phyloP scores from a whole-genome alignment of 2,797 vertebrate genomes.

The Uromys caudimaculatus region DNA sequence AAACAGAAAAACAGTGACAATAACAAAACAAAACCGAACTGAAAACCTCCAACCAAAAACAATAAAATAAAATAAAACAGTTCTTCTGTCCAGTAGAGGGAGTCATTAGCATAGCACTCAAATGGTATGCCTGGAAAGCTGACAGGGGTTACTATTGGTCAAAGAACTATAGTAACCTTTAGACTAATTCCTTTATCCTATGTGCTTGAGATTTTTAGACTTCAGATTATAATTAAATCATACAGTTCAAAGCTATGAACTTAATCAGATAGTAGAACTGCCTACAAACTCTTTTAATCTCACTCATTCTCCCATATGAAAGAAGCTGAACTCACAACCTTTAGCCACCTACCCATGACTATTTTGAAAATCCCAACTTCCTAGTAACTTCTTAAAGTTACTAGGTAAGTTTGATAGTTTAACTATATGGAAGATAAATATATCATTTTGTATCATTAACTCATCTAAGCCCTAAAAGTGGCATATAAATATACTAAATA shows the following conservation, averaged over 20 bases:
- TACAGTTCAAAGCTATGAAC: conserved; percentile 33
- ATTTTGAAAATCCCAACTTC: too few species aligned
- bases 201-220: conserved; percentile 10
- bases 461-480: neutral
- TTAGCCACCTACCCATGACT: too few species aligned
- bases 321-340: too few species aligned
- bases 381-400: too few species aligned
- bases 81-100: conserved; percentile 85
- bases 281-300: conserved; percentile 17
- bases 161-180: conserved; percentile 88
- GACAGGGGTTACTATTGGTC: conserved; percentile 89
- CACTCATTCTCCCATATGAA: too few species aligned
- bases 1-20: neutral
- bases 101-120: conserved; percentile 33
- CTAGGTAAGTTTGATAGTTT: conserved; percentile 23
- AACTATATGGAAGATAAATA: conserved; percentile 10
- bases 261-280: conserved; percentile 48
- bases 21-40: accelerated
- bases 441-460: conserved; percentile 35
- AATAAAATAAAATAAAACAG: neutral
- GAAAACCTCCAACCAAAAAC: neutral
- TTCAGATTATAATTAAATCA: conserved; percentile 41
- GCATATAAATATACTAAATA: conserved; percentile 39
- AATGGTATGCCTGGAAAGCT: conserved; percentile 61
- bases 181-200: conserved; percentile 58